Evolutionary conservation across 2,113 vertebrate species (phyloP).

Genomic region (Orycteropus afer): DNA sequence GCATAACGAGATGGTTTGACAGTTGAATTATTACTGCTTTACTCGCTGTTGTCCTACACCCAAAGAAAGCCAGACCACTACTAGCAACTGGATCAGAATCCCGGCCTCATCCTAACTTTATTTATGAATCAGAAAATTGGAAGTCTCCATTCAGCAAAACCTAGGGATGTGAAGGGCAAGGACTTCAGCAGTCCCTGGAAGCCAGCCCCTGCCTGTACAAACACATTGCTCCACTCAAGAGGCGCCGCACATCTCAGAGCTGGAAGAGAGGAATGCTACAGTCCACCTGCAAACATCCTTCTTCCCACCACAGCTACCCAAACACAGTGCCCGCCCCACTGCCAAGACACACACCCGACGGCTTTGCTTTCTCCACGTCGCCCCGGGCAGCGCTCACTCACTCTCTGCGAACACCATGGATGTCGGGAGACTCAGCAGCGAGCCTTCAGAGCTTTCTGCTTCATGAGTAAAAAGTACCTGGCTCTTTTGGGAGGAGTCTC

Average conservation of each 20-base stretch:
- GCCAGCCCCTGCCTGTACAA: not conserved
- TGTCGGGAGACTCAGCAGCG: not conserved
- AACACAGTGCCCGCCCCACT: not conserved
- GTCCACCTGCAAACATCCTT: not conserved
- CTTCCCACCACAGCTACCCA: not conserved
- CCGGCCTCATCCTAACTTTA: not conserved
- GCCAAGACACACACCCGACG: not conserved
- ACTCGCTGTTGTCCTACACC: not conserved
- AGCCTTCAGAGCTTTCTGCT: not conserved
- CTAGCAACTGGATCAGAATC: not conserved
- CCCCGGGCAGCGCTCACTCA: too few species aligned
- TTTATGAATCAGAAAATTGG: slow-evolving; percentile 12
- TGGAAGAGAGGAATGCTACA: not conserved
- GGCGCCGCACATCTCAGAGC: not conserved
- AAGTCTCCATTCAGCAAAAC: slow-evolving; percentile 15
- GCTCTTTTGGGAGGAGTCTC: not conserved
- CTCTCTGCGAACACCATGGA: not conserved
- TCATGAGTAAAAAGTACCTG: not conserved
- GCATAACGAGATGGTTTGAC: not conserved
- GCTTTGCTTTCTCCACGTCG: not conserved
- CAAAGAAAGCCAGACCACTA: not conserved
- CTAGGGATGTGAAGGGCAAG: not conserved
- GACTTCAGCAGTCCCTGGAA: not conserved
- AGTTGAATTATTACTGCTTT: not conserved
- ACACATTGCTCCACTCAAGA: not conserved